These are phyloP conservation scores for Mamestra brassicae DNA, from an alignment of 2,888 invertebrate species.

Conservation along the genomic window DNA sequence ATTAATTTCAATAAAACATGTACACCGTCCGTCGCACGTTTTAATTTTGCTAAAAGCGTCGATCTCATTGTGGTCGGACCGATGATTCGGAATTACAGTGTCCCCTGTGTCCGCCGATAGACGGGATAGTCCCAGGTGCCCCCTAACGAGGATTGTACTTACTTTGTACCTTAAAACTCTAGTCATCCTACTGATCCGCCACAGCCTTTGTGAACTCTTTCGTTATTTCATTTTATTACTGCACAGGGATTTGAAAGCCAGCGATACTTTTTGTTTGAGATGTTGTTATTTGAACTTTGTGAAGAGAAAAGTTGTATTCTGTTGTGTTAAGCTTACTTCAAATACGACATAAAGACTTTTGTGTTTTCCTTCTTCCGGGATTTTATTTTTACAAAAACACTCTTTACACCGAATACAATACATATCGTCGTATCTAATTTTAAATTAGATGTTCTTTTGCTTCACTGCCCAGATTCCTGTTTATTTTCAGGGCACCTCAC, in stretches of 20 bases:
- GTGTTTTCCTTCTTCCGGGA: conserved; percentile 14
- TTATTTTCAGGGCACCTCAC: neutral
- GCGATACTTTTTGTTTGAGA: conserved; percentile 48
- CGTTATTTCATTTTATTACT: conserved; percentile 57
- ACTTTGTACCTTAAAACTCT: conserved; percentile 73
- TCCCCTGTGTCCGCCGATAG: conserved; percentile 55
- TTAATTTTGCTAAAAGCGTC: conserved; percentile 89
- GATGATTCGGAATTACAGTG: conserved; percentile 82
- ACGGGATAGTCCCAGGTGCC: conserved; percentile 72
- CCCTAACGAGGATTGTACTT: conserved; percentile 71
- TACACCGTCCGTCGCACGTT: conserved; percentile 76
- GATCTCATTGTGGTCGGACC: conserved; percentile 84
- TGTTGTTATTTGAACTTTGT: conserved; percentile 40
- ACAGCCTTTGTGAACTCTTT: conserved; percentile 68
- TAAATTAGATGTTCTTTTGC: conserved; percentile 1
- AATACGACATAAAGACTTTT: conserved; percentile 25
- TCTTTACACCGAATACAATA: neutral
- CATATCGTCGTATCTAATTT: neutral
- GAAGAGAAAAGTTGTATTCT: conserved; percentile 18
- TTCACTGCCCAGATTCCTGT: neutral
- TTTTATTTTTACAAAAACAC: conserved; percentile 2
- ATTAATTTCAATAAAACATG: conserved; percentile 85
- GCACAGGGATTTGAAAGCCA: conserved; percentile 51
- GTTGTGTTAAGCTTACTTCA: conserved; percentile 17
- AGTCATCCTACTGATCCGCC: conserved; percentile 74